Evolutionary conservation across 2,888 invertebrate species (phyloP), one percentile per base, ranked within the genome.

Genomic region (Itoplectis maculator): DNA sequence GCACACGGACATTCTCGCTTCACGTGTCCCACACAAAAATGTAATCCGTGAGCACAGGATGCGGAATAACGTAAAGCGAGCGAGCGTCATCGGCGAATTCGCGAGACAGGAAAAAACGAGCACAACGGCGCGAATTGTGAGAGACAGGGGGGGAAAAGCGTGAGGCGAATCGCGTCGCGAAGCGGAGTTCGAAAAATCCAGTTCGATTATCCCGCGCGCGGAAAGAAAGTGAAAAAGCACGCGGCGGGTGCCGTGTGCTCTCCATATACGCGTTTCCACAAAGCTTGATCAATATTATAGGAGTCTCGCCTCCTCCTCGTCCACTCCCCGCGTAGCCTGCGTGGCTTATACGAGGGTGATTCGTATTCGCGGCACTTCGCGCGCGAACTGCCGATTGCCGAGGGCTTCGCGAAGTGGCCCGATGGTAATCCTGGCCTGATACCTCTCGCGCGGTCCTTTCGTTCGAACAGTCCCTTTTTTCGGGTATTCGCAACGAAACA

Each of bases 201-300:
- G 49, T 69, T 51, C 59, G 35, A 35, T 45, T 42, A n/a, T n/a
- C n/a, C n/a, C n/a, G n/a, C n/a, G 15, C n/a, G 56, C 15, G 15
- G 2, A 18, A 18, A 40, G 18, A 15, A 61, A 37, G 61, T 61
- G 61, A 61, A 61, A 61, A 61, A 59, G 35, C 35, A 40, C 9
- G 35, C 8, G 7, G 15, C n/a, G 29, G 29, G 29, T 29, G n/a
- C n/a, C n/a, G n/a, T n/a, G n/a, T n/a, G n/a, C 15, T n/a, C 15
- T n/a, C 11, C 2, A 37, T 35, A 35, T 56, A 35, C 35, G 13
- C 3, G n/a, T 35, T n/a, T n/a, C n/a, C n/a, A 59, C 61, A 61
- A 61, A 37, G 35, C n/a, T n/a, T 61, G 61, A 61, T 23, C 37
- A 61, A 61, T 61, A 61, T n/a, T n/a, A n/a, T n/a, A n/a, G n/a